Percentiles rank a stretch among this genome's conserved stretches.
Conservation (phyloP, 2,888 invertebrate species). For the Amiota communis region DNA sequence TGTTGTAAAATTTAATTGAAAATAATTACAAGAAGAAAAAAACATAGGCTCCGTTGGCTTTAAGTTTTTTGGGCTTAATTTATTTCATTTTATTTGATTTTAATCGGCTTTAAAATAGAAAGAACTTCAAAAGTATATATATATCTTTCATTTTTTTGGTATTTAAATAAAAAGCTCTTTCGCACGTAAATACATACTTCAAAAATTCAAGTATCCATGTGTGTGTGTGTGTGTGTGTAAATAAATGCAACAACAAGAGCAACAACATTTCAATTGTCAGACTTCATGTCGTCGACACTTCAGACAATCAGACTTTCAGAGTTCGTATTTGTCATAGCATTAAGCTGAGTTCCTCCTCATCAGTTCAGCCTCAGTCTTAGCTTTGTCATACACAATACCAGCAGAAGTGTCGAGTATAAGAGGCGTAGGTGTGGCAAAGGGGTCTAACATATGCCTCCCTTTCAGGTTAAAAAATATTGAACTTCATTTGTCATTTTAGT, state of each 20-base stretch:
- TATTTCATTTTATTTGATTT: too few relatives aligned
- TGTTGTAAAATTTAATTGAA: constrained; percentile 17
- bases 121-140: too few relatives aligned
- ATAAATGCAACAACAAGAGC: constrained; percentile 26
- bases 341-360: neutral
- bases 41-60: neutral
- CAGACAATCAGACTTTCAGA: constrained; percentile 20
- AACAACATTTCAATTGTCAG: constrained; percentile 13
- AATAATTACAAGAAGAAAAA: neutral
- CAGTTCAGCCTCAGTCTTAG: neutral
- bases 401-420: too few relatives aligned
- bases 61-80: neutral
- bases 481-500: too few relatives aligned
- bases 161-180: neutral
- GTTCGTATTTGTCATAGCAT: neutral
- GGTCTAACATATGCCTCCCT: too few relatives aligned
- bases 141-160: too few relatives aligned
- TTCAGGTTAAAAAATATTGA: too few relatives aligned
- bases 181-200: constrained; percentile 12
- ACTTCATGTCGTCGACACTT: constrained; percentile 19
- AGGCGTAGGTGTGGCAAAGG: too few relatives aligned
- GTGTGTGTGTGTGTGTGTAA: too few relatives aligned
- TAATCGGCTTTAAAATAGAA: too few relatives aligned
- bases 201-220: neutral
- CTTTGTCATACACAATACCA: too few relatives aligned